Evolutionary conservation across 2,797 vertebrate genomes (phyloP).

Genomic region (Pyrocephalus nanus): DNA sequence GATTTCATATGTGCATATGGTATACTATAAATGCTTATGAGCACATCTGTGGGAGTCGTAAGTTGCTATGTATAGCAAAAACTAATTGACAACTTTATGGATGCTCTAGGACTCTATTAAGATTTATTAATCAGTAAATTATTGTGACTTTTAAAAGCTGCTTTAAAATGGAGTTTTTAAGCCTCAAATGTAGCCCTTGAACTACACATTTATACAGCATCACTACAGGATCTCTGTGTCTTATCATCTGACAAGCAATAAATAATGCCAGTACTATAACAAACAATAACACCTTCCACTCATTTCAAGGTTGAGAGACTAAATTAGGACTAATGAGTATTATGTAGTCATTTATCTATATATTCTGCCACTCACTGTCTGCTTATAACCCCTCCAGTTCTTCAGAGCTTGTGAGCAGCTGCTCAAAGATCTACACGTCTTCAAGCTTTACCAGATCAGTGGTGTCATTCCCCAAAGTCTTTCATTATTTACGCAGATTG

Average conservation of each 20-base stretch:
- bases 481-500: background rate
- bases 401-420: background rate
- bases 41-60: background rate
- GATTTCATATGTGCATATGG: background rate
- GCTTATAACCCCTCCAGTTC: background rate
- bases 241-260: background rate
- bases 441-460: background rate
- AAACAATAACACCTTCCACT: constrained; percentile 14
- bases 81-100: background rate
- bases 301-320: constrained; percentile 8
- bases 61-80: background rate
- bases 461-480: background rate
- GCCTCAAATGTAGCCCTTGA: background rate
- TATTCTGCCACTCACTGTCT: background rate
- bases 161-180: background rate
- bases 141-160: background rate
- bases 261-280: background rate
- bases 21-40: background rate
- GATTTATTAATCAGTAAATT: constrained; percentile 7
- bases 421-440: background rate
- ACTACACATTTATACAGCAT: background rate
- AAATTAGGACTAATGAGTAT: background rate
- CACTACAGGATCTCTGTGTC: background rate
- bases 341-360: background rate
- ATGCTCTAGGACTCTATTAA: background rate